Base-by-base conservation (phyloP, 2,797 vertebrate genomes). In the Myripristis murdjan region DNA sequence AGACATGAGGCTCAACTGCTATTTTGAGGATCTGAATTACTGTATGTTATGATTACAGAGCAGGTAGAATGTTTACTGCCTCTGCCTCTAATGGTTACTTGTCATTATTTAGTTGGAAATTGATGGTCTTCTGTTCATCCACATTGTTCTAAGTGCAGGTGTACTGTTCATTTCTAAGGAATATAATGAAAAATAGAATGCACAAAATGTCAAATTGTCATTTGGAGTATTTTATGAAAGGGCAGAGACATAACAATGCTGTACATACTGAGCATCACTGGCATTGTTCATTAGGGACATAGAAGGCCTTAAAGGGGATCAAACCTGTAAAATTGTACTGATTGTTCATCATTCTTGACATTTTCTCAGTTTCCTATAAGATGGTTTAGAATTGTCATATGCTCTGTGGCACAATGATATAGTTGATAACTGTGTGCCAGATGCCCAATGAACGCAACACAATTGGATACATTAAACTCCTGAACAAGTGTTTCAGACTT, bases 1-100 rank as follows among this genome's bases (percentile, higher is more conserved):
- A 64, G 79, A 79, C 87, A 90, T 85, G 74, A 79, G 74, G 80
- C 75, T 84, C 70, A 73, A 77, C 77, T 79, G 76, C 81, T 85
- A 84, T 91, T 88, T 87, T 80, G 88, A 80, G 83, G 70, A 79
- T 86, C 73, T 78, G 71, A 88, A 73, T 84, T 78, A 66, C 78
- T 74, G 31, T 33, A 58, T 85, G 74, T 80, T 83, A 64, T 83
- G 85, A 85, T 90, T 84, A 79, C 70, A 83, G 75, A 69, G 64
- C 70, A 82, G 73, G 56, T 46, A 4, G 31, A 84, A 64, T 62
- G 61, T 81, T 81, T 57, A 77, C 56, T 66, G 67, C 51, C 56
- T 55, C 84, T 47, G 46, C 39, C 70, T 81, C 79, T 82, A 3
- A 68, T 83, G 65, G 78, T 79, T 81, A 43, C 65, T 47, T 77